Percentiles rank a stretch among this genome's conserved stretches.
Conservation (phyloP, 2,888 invertebrate genomes). For the Tortricodes alternella region DNA sequence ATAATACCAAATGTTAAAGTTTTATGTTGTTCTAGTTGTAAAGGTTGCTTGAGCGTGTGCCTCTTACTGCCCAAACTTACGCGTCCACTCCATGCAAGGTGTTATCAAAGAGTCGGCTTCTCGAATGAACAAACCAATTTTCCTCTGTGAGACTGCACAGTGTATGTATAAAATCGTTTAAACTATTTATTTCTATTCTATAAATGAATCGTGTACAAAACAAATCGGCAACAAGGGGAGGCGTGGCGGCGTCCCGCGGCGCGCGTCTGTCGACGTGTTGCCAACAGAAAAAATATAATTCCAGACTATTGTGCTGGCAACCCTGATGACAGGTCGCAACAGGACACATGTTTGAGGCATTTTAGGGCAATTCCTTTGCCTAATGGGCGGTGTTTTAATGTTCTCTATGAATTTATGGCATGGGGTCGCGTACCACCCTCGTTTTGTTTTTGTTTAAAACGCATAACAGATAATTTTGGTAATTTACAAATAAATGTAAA, state of each 20-base stretch:
- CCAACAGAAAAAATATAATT: conserved; percentile 76
- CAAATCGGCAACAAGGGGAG: conserved; percentile 76
- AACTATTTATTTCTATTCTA: conserved; percentile 44
- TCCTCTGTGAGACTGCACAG: neutral
- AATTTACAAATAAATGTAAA: conserved; percentile 10
- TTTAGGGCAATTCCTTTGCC: conserved; percentile 77
- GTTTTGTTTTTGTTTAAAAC: conserved; percentile 54
- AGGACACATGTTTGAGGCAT: conserved; percentile 80
- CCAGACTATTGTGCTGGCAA: conserved; percentile 70
- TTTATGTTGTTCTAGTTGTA: too few species aligned
- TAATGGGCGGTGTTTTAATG: conserved; percentile 80
- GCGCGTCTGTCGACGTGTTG: conserved; percentile 80
- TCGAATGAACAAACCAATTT: neutral
- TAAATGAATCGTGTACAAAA: conserved; percentile 71
- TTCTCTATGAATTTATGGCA: conserved; percentile 69
- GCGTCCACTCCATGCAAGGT: too few species aligned
- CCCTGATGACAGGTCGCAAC: conserved; percentile 81
- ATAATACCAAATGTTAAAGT: too few species aligned
- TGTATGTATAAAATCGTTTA: neutral
- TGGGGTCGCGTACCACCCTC: conserved; percentile 57
- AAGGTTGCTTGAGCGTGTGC: too few species aligned
- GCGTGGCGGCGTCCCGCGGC: conserved; percentile 74
- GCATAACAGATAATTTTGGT: conserved; percentile 57
- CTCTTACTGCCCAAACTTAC: too few species aligned
- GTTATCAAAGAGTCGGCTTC: neutral